These are phyloP conservation scores for Calidris pygmaea DNA, from an alignment of 2,113 vertebrate species.

Conservation along the genomic window DNA sequence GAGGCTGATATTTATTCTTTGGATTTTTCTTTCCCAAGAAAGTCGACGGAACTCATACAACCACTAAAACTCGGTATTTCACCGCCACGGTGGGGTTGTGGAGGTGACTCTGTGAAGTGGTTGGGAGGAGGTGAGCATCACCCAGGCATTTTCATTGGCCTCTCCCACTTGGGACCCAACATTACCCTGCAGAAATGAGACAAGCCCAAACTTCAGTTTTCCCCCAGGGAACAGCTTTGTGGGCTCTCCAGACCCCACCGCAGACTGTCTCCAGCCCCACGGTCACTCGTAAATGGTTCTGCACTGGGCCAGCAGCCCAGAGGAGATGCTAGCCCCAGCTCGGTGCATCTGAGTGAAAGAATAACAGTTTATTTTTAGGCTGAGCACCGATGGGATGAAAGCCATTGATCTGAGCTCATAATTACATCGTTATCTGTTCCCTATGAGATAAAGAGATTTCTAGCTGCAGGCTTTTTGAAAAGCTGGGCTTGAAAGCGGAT, in stretches of 20 bases:
- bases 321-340: neutral
- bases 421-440: conserved; percentile 29
- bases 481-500: neutral
- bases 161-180: fast-evolving
- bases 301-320: neutral
- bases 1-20: conserved; percentile 22
- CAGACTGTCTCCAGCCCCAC: neutral
- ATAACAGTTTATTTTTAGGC: neutral
- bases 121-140: neutral
- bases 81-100: neutral
- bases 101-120: neutral
- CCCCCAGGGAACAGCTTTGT: neutral
- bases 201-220: neutral
- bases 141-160: fast-evolving
- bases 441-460: conserved; percentile 28
- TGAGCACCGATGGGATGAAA: neutral
- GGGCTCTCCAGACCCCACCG: neutral
- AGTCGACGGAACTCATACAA: neutral
- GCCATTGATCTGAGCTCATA: conserved; percentile 12
- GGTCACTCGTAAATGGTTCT: fast-evolving
- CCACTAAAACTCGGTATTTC: neutral
- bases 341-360: neutral
- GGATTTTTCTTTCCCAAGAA: neutral
- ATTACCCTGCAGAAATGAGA: fast-evolving
- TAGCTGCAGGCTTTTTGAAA: conserved; percentile 16